A percentile compares a stretch with the other conserved stretches of the same genome.
Conservation (phyloP, 2,888 invertebrate species). For the Trachelus stipa region DNA sequence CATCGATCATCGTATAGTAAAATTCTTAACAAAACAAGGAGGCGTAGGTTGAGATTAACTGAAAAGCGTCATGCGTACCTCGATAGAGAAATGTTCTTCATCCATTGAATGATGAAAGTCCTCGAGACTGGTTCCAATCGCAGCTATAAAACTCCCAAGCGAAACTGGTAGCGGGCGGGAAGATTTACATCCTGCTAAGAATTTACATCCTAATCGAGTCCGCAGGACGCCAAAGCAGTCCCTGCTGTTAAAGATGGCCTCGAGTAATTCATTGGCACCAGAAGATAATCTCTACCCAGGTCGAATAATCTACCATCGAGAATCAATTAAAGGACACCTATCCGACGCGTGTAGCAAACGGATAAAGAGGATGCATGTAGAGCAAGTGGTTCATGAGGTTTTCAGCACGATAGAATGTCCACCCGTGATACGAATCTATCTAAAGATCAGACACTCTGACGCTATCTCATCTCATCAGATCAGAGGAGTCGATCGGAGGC, state of each 20-base stretch:
- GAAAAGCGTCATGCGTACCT: not conserved
- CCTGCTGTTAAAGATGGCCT: not conserved
- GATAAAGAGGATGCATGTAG: not conserved
- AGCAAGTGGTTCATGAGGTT: not conserved
- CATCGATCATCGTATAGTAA: not conserved
- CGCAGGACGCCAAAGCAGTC: not conserved
- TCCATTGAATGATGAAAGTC: not conserved
- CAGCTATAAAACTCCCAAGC: not conserved
- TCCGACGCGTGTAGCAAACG: not conserved
- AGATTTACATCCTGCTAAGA: not conserved
- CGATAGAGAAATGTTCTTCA: not conserved
- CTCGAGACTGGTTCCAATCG: not conserved
- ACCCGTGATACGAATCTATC: not conserved
- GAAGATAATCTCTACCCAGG: not conserved
- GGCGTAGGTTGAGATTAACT: not conserved
- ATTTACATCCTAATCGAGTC: not conserved
- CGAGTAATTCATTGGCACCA: not conserved
- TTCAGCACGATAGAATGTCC: not conserved
- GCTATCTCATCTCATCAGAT: not conserved
- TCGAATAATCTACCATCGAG: not conserved
- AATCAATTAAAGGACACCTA: not conserved
- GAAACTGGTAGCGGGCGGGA: not conserved
- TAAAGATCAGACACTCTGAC: not conserved
- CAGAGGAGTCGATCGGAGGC: slow-evolving; percentile 29
- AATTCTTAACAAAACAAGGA: not conserved